Base-by-base conservation (phyloP, 2,113 vertebrate genomes). In the Megalops atlanticus region DNA sequence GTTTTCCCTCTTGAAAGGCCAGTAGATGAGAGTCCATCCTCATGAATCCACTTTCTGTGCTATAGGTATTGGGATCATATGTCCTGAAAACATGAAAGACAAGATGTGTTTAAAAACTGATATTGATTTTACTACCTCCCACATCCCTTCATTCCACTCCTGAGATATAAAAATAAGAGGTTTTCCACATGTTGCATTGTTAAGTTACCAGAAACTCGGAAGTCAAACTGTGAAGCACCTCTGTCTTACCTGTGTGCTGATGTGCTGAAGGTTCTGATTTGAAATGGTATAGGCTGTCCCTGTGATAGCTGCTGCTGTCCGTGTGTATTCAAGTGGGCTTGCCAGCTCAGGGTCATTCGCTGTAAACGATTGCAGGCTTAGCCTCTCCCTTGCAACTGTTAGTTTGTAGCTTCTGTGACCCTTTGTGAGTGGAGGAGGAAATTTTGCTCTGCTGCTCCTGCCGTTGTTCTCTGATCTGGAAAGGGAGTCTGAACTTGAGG, bases 81-180 rank as follows among this genome's bases (percentile, higher is more conserved):
- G 15, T 80, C 70, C 79, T 80, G 79, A n/a, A 80, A 80, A 80
- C 24, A 74, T 35, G 54, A 15, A 80, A 80, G 27, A 31, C 45
- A 73, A 72, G 18, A 36, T 18, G 16, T 3, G 31, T 64, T 64
- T 64, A 10, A 64, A 64, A 64, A 11, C 15, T 74, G 14, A 35
- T 12, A 72, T 72, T 33, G 38, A 52, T 74, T 47, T 27, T 6
- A 38, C 35, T 40, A 76, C 41, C 39, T 33, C 3, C 1, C 31
- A 76, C 39, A 49, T 45, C 6, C n/a, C 5, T 27, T 76, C 15
- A 31, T 76, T 49, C 24, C 2, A 16, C 14, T 3, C 16, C 33
- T 49, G 27, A n/a, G 31, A 49, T 27, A 47, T 76, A 31, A 76
- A 24, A 43, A 45, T n/a, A n/a, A n/a, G n/a, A n/a, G n/a, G n/a